phyloP scores from a whole-genome alignment of 2,797 vertebrate genomes.

The Acomys russatus region DNA sequence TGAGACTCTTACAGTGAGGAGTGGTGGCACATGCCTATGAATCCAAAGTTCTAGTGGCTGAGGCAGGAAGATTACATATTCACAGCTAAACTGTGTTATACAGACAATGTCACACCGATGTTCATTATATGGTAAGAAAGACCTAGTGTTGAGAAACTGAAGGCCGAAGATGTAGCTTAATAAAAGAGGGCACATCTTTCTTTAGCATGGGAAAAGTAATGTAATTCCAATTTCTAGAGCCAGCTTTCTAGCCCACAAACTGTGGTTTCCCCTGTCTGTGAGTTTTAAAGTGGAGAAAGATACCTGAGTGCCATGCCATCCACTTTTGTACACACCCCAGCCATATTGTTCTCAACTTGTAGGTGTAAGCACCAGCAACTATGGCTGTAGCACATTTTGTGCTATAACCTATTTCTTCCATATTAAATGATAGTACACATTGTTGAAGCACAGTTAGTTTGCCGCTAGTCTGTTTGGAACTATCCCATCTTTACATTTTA shows the following conservation, averaged over 20 bases:
- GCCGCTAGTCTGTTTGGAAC: background rate
- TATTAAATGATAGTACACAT: background rate
- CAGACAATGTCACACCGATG: background rate
- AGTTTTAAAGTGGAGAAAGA: background rate
- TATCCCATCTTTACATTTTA: background rate
- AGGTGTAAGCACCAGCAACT: background rate
- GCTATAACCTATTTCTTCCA: background rate
- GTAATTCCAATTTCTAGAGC: background rate
- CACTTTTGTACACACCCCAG: background rate
- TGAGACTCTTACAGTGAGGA: background rate
- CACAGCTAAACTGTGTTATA: background rate
- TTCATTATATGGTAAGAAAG: background rate
- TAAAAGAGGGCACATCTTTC: background rate
- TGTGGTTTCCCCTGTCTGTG: background rate
- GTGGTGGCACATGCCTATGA: background rate
- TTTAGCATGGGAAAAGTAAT: background rate
- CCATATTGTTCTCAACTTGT: accelerated
- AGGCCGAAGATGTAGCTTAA: background rate
- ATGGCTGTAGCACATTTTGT: background rate
- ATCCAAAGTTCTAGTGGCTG: background rate
- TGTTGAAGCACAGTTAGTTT: background rate
- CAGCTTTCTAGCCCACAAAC: background rate
- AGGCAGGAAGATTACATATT: background rate
- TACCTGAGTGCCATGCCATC: background rate
- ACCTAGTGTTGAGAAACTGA: background rate